These are phyloP conservation scores for Drosophila merina DNA, from an alignment of 2,888 invertebrate species.

Conservation along the genomic window DNA sequence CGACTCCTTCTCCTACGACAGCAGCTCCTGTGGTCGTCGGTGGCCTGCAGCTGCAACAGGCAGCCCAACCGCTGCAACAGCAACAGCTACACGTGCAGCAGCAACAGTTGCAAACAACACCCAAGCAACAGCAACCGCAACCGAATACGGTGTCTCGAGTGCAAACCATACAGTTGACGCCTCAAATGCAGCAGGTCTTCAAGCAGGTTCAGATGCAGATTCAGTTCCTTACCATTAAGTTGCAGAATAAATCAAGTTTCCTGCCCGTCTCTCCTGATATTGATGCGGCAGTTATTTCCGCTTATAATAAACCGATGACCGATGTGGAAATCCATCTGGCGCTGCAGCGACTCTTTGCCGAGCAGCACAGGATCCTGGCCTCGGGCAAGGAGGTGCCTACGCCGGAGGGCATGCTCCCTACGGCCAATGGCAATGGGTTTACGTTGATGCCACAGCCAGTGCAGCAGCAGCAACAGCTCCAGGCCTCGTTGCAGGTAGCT, in stretches of 20 bases:
- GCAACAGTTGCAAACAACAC: conserved; percentile 59
- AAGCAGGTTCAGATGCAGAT: conserved; percentile 89
- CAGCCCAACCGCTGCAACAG: conserved; percentile 66
- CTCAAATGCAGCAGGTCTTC: conserved; percentile 89
- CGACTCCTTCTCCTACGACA: conserved; percentile 76
- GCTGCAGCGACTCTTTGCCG: conserved; percentile 87
- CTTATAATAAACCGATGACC: conserved; percentile 84
- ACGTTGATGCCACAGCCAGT: conserved; percentile 71
- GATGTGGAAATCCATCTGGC: conserved; percentile 85
- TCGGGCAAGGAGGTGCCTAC: conserved; percentile 89
- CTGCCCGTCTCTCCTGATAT: conserved; percentile 82
- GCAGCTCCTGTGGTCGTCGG: conserved; percentile 43
- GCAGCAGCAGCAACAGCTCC: conserved; percentile 40
- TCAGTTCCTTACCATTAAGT: conserved; percentile 86
- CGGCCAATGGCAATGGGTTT: conserved; percentile 78
- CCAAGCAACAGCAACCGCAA: conserved; percentile 61
- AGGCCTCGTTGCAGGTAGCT: conserved; percentile 39
- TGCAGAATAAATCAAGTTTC: conserved; percentile 83
- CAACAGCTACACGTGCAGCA: conserved; percentile 67
- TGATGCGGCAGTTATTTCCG: conserved; percentile 81
- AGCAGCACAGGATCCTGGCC: conserved; percentile 89
- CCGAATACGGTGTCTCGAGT: conserved; percentile 86
- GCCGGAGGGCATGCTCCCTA: conserved; percentile 83
- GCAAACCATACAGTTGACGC: conserved; percentile 90
- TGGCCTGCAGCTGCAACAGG: conserved; percentile 52